Conservation (phyloP, 2,113 vertebrate species). For the Atrichornis clamosus region DNA sequence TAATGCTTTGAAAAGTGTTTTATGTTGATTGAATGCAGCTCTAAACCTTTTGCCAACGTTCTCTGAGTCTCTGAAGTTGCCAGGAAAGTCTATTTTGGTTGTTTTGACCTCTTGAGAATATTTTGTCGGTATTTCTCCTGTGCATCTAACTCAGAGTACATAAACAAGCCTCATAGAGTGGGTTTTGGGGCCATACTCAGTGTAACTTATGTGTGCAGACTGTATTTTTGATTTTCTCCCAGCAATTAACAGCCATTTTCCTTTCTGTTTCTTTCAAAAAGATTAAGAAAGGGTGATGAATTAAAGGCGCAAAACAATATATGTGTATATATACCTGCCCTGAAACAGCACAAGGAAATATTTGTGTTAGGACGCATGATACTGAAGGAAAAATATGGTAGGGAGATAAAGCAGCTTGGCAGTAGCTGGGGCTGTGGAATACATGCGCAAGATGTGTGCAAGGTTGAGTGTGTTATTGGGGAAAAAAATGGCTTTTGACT, state of each 20-base stretch:
- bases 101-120: background rate
- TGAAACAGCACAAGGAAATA: background rate
- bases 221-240: background rate
- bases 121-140: background rate
- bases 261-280: background rate
- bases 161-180: fast-evolving
- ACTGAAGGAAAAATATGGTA: background rate
- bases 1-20: background rate
- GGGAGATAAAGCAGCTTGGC: background rate
- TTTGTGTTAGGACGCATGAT: background rate
- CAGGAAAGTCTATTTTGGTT: background rate
- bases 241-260: background rate
- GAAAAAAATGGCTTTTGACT: background rate
- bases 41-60: background rate
- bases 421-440: background rate
- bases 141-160: background rate
- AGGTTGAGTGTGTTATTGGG: background rate
- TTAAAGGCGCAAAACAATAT: background rate
- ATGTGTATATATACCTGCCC: fast-evolving
- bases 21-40: background rate
- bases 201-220: background rate
- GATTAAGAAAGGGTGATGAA: background rate
- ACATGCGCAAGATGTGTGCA: background rate
- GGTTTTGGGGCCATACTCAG: background rate
- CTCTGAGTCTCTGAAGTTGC: background rate